These are phyloP conservation scores for Acropternis orthonyx DNA, from an alignment of 2,797 vertebrate genomes.

Conservation along the genomic window DNA sequence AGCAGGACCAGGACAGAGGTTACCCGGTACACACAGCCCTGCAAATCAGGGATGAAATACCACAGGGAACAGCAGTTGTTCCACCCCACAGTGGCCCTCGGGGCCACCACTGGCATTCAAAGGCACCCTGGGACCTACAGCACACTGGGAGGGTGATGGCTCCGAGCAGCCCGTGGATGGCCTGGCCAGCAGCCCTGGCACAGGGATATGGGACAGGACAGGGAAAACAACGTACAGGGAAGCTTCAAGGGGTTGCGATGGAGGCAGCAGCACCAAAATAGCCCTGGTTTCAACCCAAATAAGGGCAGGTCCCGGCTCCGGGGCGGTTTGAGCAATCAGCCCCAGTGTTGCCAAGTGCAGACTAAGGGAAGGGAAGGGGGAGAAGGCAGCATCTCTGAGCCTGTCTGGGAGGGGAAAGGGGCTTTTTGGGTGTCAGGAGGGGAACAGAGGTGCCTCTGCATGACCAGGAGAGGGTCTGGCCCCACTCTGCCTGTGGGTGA, in stretches of 20 bases:
- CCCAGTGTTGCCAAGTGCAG: neutral
- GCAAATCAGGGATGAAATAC: neutral
- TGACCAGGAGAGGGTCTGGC: neutral
- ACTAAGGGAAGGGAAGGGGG: conserved; percentile 2
- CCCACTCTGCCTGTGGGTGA: neutral
- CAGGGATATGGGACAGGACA: neutral
- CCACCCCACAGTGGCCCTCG: neutral
- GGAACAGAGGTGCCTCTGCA: neutral
- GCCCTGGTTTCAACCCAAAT: conserved; percentile 59
- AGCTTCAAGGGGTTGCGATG: neutral
- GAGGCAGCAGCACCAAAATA: conserved; percentile 36
- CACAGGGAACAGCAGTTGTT: neutral
- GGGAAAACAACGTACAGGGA: neutral
- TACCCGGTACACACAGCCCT: neutral
- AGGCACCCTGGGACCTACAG: fast-evolving
- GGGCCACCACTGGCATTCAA: neutral
- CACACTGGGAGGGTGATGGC: fast-evolving
- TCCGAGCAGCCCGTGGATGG: neutral
- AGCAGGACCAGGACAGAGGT: conserved; percentile 24
- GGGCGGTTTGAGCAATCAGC: neutral
- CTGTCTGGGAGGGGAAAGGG: neutral
- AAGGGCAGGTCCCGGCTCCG: neutral
- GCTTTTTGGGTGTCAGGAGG: neutral
- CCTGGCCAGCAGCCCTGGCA: neutral
- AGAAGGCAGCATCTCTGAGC: neutral